These are phyloP conservation scores for Daphoenositta chrysoptera DNA, from an alignment of 2,113 vertebrate species.

Conservation along the genomic window DNA sequence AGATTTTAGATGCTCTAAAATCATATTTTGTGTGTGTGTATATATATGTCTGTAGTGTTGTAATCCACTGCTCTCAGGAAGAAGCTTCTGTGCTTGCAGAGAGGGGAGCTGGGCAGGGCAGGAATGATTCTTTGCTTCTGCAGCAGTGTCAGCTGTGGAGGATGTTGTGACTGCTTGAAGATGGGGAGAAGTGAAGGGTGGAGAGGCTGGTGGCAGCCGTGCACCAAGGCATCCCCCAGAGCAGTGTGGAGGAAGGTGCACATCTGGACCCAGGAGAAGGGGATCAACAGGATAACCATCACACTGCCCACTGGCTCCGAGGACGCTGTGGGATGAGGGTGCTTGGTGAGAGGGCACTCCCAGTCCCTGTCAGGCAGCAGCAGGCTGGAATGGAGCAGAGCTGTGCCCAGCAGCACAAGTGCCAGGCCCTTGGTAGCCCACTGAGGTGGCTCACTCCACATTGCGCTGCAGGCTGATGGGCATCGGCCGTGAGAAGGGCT, in stretches of 20 bases:
- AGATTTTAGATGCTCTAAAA: background rate
- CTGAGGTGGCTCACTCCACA: rapidly evolving
- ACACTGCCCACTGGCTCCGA: background rate
- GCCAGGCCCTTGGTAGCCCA: background rate
- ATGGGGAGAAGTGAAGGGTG: background rate
- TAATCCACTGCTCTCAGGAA: background rate
- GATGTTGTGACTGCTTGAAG: background rate
- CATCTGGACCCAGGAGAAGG: background rate
- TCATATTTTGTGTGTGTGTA: rapidly evolving
- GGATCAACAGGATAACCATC: background rate
- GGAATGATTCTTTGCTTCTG: background rate
- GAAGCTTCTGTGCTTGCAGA: background rate
- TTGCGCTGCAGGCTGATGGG: background rate
- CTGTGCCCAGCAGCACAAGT: background rate
- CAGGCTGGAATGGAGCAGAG: background rate
- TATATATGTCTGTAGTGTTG: background rate
- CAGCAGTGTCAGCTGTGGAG: background rate
- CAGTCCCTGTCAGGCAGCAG: background rate
- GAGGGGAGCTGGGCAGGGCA: background rate
- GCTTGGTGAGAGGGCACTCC: background rate
- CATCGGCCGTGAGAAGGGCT: background rate
- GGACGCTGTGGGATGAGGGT: background rate
- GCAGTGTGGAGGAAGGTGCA: background rate
- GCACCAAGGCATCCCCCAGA: background rate
- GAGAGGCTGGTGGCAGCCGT: background rate